A percentile compares a stretch with the other conserved stretches of the same genome.
phyloP scores from a whole-genome alignment of 2,888 invertebrate genomes.

The Coenonympha glycerion region DNA sequence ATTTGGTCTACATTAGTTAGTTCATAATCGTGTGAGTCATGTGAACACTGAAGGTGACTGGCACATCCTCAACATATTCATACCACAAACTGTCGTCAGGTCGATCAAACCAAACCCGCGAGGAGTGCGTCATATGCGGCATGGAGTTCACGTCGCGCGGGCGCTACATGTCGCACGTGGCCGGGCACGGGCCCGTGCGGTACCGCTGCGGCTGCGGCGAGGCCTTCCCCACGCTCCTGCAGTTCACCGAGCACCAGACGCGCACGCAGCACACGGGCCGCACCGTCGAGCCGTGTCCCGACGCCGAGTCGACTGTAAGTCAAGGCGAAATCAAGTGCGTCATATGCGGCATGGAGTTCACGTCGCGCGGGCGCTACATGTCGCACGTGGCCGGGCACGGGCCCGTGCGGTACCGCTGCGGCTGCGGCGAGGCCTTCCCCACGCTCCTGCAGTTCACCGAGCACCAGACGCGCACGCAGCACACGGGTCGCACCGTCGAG shows the following conservation, averaged over 20 bases:
- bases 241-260: conserved; percentile 76
- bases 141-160: conserved; percentile 62
- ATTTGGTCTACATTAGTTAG: too few relatives aligned
- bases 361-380: conserved; percentile 63
- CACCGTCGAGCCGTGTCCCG: conserved; percentile 39
- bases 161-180: conserved; percentile 75
- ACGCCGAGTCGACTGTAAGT: conserved; percentile 3
- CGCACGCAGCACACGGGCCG: conserved; percentile 72
- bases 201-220: conserved; percentile 77
- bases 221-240: conserved; percentile 64
- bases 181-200: conserved; percentile 77
- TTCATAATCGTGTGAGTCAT: too few relatives aligned
- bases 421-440: conserved; percentile 66
- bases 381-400: conserved; percentile 79
- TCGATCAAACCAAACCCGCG: conserved; percentile 49
- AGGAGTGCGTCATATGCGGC: conserved; percentile 68
- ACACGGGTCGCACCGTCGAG: conserved; percentile 66
- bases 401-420: conserved; percentile 77
- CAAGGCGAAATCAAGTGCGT: too few relatives aligned
- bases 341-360: conserved; percentile 66
- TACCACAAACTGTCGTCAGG: too few relatives aligned
- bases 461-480: conserved; percentile 76
- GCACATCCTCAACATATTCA: too few relatives aligned
- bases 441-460: conserved; percentile 55
- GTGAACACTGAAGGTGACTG: too few relatives aligned